Evolutionary conservation across 2,113 vertebrate species (phyloP), one percentile per base, ranked within the genome.

Genomic region (Semnornis frantzii): DNA sequence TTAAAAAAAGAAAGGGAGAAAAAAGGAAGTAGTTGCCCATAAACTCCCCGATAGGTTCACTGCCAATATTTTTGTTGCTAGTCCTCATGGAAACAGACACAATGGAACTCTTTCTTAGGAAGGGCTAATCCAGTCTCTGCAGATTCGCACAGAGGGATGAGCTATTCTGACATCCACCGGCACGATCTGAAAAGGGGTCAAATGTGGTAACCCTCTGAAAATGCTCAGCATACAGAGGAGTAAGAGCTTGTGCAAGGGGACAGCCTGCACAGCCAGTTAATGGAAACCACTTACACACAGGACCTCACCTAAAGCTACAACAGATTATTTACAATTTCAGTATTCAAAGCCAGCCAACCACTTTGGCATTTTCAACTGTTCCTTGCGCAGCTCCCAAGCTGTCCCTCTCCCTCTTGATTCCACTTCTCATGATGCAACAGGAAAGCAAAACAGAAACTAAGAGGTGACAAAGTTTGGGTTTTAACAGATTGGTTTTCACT

Each of bases 21-120:
- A 10, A 33, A 84, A 30, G 50, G 66, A 74, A 75, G 82, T 69
- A 5, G 23, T 34, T 34, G 31, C 52, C 59, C 77, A 89, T 79
- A 44, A 92, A 87, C 28, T 70, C 65, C 75, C 21, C 1, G 10
- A 39, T 18, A 86, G 55, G 44, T 90, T 86, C 63, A 52, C 39
- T 81, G 84, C 58, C 88, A 95, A 52, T 82, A 93, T 90, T 95
- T 93, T 93, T 89, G 46, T 89, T 93, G 25, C n/a, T 70, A 48
- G 50, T 78, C 58, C 68, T 84, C 65, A 82, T 83, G 72, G 92
- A 89, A 94, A 96, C 69, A 34, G 69, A 76, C 21, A 78, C 33
- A 85, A 81, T 24, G 23, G 52, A 85, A 50, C 11, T 68, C 17
- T 58, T 87, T 74, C 63, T 62, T 65, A 82, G 68, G 93, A 92